Evolutionary conservation across 2,888 invertebrate genomes (phyloP).

Genomic region (Hypsopygia costalis): DNA sequence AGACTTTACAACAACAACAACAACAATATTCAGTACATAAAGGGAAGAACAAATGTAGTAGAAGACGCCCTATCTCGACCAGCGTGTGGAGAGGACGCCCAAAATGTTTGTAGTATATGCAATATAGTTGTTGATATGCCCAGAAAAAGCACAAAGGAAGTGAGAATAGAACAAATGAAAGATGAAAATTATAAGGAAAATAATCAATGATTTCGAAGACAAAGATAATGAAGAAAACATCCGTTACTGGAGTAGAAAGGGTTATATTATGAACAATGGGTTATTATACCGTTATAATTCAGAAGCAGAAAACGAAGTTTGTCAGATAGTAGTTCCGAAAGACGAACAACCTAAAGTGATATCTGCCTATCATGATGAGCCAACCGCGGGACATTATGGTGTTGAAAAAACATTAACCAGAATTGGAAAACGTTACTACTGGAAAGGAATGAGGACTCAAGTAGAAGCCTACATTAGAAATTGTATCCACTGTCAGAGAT

Average conservation of each 20-base stretch:
- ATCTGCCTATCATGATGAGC: conserved; percentile 17
- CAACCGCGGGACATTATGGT: conserved; percentile 29
- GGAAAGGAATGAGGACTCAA: conserved; percentile 23
- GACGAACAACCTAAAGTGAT: conserved; percentile 23
- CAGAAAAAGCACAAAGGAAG: conserved; percentile 6
- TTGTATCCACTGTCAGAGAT: too few relatives aligned
- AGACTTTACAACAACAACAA: too few relatives aligned
- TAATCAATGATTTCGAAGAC: conserved; percentile 15
- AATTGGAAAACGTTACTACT: conserved; percentile 20
- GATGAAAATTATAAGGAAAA: conserved; percentile 15
- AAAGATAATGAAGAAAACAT: conserved; percentile 12
- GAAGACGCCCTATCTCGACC: conserved; percentile 10
- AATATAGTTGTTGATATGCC: conserved; percentile 17
- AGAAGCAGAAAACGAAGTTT: conserved; percentile 15
- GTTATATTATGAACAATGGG: conserved; percentile 25
- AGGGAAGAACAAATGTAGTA: conserved; percentile 13
- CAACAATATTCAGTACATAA: conserved; percentile 8
- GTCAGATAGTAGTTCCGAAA: conserved; percentile 25
- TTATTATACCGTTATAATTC: conserved; percentile 22
- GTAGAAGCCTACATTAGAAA: too few relatives aligned
- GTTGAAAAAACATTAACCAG: conserved; percentile 14
- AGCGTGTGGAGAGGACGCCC: not conserved
- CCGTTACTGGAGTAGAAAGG: conserved; percentile 23
- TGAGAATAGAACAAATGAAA: conserved; percentile 19
- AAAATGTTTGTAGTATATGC: conserved; percentile 7